Conservation (phyloP, 2,888 invertebrate species). For the Tipula vernalis region DNA sequence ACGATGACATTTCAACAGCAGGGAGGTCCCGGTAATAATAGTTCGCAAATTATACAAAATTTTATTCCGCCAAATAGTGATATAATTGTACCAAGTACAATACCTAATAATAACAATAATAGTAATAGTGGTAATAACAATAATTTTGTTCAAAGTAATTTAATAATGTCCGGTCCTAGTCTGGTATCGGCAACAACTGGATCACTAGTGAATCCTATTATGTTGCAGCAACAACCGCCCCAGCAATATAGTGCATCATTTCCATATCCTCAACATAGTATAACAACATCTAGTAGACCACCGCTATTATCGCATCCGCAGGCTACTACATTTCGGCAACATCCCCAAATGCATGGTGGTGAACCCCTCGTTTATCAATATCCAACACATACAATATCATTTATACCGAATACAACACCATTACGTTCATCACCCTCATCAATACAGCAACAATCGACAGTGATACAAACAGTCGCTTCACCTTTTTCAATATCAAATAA, state of each 20-base stretch:
- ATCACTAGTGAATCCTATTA: constrained; percentile 22
- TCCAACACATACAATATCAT: constrained; percentile 19
- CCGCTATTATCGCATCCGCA: constrained; percentile 27
- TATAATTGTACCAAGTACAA: background rate
- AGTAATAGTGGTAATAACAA: constrained; percentile 17
- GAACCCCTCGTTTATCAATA: constrained; percentile 34
- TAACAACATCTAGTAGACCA: constrained; percentile 24
- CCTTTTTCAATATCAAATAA: constrained; percentile 26
- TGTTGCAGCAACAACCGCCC: constrained; percentile 23
- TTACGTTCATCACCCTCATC: constrained; percentile 23
- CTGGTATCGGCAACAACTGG: background rate
- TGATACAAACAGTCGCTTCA: constrained; percentile 25
- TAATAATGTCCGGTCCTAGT: constrained; percentile 16
- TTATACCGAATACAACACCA: constrained; percentile 16
- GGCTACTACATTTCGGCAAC: constrained; percentile 34
- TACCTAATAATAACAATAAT: constrained; percentile 20
- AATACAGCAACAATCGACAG: constrained; percentile 20
- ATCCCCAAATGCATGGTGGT: constrained; percentile 35
- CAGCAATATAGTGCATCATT: constrained; percentile 26
- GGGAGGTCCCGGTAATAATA: constrained; percentile 5
- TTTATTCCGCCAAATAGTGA: background rate
- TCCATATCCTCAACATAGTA: constrained; percentile 28
- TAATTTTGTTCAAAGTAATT: constrained; percentile 17
- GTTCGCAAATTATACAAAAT: constrained; percentile 13
- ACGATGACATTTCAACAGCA: constrained; percentile 6